Base-by-base conservation (phyloP, 2,888 invertebrate species). In the Schizotus pectinicornis region DNA sequence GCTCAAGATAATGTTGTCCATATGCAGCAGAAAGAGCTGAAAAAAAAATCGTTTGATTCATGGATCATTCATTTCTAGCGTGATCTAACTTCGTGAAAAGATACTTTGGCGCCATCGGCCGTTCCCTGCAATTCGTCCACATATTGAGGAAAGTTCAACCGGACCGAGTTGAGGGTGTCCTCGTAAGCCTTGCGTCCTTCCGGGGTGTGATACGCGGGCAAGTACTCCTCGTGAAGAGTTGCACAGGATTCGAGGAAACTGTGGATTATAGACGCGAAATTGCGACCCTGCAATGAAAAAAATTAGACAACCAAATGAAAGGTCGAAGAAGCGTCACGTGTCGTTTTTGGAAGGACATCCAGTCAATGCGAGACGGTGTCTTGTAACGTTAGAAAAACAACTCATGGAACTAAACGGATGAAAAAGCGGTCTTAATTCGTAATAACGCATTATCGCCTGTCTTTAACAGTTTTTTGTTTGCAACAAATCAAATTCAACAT, bases 261-360 rank as follows among this genome's bases (percentile, higher is more conserved):
- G 63, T 88, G 87, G 64, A 94, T 94, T 48, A 93, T 70, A 3
- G 87, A 82, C 0, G 85, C 85, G 73, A 92, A 94, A 31, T 88
- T 91, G 38, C 90, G 86, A 7, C 94, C 94, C 94, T 94, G 80
- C n/a, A n/a, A n/a, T n/a, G n/a, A n/a, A n/a, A n/a, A n/a, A n/a
- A n/a, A n/a, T n/a, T n/a, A n/a, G 14, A 12, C 38, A 3, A 22
- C 12, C 38, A 13, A n/a, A 3, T 8, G 41, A 5, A 22, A 22
- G 5, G 5, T 22, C 3, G 3, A 3, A 7, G 41, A 5, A 22
- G 5, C 2, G 5, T 22, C 3, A 22, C 22, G 22, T 22, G 22
- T 3, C 2, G 22, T 22, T 22, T 22, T 22, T 22, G 22, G 22
- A 22, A 22, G 22, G 22, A 22, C 22, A 22, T 22, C 22, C 22